Base-by-base conservation (phyloP, 2,797 vertebrate genomes). In the Nyctalus aviator region DNA sequence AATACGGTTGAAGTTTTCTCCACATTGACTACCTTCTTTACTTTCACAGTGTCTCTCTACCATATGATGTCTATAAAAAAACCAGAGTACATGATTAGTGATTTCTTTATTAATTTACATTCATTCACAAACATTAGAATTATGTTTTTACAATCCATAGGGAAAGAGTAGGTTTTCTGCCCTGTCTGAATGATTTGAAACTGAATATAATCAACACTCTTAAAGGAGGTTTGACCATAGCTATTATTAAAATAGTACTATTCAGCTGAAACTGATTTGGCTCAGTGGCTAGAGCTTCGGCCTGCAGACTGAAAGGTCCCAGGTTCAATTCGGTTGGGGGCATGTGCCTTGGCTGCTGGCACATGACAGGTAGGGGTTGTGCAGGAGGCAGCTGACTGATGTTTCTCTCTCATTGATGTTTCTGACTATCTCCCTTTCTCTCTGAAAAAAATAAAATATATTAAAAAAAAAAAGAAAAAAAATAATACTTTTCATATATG, bases 41-140 rank as follows among this genome's bases (percentile, higher is more conserved):
- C 35, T 66, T 84, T 94, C 77, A 84, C 55, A 69, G 35, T 35
- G 4, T 89, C 20, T 93, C 18, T 88, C 68, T 57, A 55, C 48
- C 6, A 37, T 17, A 53, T 30, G 84, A 87, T 10, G 41, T 84
- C 96, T 97, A 76, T 82, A 66, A 83, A 93, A 64, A 76, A 85
- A 81, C 11, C 8, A 96, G 30, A 71, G 21, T 27, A 35, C 13
- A 89, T 75, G 25, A 90, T 50, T 71, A 89, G 50, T 55, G 5
- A 21, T 18, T 79, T 91, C 55, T 88, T 88, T n/a, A 93, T 44
- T 64, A 91, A 75, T 62, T 88, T 73, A 78, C 48, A 59, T 32
- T 76, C 69, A 73, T 23, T 73, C 84, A n/a, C 59, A 85, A 59
- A n/a, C 20, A 84, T 14, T 11, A 88, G 37, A 69, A 92, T 44